Evolutionary conservation across 2,797 vertebrate species (phyloP).

Genomic region (Lagorchestes hirsutus): DNA sequence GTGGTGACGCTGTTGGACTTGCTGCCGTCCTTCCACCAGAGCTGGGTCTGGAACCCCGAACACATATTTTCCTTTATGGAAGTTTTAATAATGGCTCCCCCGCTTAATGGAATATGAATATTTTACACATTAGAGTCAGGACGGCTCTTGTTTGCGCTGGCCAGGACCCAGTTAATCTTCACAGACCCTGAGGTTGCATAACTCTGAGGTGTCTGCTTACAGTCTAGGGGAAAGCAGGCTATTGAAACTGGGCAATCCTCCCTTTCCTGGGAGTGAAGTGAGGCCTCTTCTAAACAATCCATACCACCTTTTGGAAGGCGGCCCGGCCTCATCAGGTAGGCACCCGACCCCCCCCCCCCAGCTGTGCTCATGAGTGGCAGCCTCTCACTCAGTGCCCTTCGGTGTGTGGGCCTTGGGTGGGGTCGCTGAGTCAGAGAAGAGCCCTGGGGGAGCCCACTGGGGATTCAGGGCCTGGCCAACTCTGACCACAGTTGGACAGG

Average conservation of each 20-base stretch:
- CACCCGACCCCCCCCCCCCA: fast-evolving
- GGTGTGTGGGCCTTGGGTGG: background rate
- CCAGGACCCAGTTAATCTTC: conserved; percentile 78
- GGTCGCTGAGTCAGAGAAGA: background rate
- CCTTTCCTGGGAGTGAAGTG: background rate
- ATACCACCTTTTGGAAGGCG: background rate
- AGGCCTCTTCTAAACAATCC: background rate
- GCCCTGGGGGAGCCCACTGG: background rate
- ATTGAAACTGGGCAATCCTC: conserved; percentile 78
- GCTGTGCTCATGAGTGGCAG: background rate
- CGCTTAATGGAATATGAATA: conserved; percentile 76
- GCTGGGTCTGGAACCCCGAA: conserved; percentile 68
- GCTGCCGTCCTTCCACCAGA: conserved; percentile 31
- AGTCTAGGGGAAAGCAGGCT: conserved; percentile 80
- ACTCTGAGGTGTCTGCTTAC: conserved; percentile 85
- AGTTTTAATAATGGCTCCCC: conserved; percentile 74
- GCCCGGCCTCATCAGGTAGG: background rate
- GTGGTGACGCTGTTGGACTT: background rate
- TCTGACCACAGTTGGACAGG: conserved; percentile 57
- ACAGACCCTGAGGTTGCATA: conserved; percentile 82
- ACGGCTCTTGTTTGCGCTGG: conserved; percentile 86
- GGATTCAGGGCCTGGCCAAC: conserved; percentile 10
- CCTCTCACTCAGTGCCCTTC: background rate
- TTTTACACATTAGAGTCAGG: conserved; percentile 81
- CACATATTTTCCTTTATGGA: conserved; percentile 67